Percentiles rank a stretch among this genome's conserved stretches.
These are phyloP conservation scores for Heterohyrax brucei DNA, from an alignment of 2,797 vertebrate genomes.

Conservation along the genomic window DNA sequence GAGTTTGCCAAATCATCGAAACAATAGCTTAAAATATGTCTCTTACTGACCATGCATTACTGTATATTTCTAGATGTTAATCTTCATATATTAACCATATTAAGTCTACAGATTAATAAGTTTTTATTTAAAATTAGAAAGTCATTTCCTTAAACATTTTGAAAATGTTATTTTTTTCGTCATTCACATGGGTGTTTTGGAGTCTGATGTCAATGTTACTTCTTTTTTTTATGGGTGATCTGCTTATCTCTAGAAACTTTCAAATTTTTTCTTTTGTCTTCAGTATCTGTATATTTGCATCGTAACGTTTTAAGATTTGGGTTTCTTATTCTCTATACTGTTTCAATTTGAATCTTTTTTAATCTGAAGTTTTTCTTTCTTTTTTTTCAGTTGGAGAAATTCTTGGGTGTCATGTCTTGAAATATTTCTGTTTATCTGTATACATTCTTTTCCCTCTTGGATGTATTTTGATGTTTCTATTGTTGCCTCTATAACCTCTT, in stretches of 20 bases:
- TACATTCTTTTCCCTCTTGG: not conserved
- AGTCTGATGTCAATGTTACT: not conserved
- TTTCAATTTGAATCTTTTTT: not conserved
- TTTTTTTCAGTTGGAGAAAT: not conserved
- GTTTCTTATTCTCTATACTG: constrained; percentile 34
- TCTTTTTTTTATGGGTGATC: not conserved
- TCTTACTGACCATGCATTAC: not conserved
- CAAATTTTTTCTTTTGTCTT: not conserved
- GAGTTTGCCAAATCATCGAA: constrained; percentile 7
- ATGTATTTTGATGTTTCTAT: not conserved
- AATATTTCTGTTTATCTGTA: not conserved
- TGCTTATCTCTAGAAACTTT: constrained; percentile 4
- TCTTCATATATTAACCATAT: not conserved
- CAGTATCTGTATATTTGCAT: not conserved
- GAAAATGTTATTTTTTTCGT: constrained; percentile 8
- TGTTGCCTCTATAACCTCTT: not conserved
- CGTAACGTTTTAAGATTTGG: not conserved
- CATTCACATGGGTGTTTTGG: not conserved
- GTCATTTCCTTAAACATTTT: constrained; percentile 36
- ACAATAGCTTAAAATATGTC: constrained; percentile 15
- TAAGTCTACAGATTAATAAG: not conserved
- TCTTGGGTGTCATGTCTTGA: constrained; percentile 9
- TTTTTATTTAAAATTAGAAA: constrained; percentile 22
- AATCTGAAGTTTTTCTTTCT: constrained; percentile 10
- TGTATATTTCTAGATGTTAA: not conserved